phyloP scores from a whole-genome alignment of 2,888 invertebrate genomes.

The Ophion ventricosus region DNA sequence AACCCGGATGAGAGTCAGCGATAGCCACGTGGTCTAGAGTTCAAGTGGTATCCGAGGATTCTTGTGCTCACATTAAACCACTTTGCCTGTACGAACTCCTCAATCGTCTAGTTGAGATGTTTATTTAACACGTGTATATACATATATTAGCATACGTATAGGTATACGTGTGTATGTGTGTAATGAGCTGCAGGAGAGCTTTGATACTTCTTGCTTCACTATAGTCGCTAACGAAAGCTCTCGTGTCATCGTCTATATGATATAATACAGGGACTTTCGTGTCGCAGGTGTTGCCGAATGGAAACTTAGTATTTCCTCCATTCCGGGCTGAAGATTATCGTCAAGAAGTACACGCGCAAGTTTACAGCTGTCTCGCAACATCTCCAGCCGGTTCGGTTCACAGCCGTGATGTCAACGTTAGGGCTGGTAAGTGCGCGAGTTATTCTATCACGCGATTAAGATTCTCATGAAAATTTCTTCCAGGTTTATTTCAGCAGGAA shows the following conservation, averaged over 20 bases:
- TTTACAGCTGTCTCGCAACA: conserved; percentile 95
- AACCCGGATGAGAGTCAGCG: conserved; percentile 65
- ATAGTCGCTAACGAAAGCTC: background rate
- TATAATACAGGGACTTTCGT: background rate
- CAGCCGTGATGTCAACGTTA: conserved; percentile 95
- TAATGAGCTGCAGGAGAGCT: background rate
- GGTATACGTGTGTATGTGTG: background rate
- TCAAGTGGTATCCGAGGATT: conserved; percentile 63
- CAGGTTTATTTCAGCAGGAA: conserved; percentile 28
- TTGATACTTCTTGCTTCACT: background rate
- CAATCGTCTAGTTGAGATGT: conserved; percentile 26
- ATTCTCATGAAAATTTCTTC: conserved; percentile 15
- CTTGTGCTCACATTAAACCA: conserved; percentile 50
- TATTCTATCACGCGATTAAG: conserved; percentile 11
- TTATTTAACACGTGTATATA: conserved; percentile 1
- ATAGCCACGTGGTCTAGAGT: conserved; percentile 46
- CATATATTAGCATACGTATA: background rate
- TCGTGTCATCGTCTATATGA: background rate
- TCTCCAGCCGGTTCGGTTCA: conserved; percentile 95
- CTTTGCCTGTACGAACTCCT: conserved; percentile 32
- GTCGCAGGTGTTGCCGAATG: conserved; percentile 91
- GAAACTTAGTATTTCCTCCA: conserved; percentile 96
- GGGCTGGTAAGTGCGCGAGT: conserved; percentile 91
- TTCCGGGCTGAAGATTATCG: conserved; percentile 97
- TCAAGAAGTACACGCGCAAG: conserved; percentile 97